phyloP scores from a whole-genome alignment of 2,888 invertebrate species.

The Standfussiana lucernea region DNA sequence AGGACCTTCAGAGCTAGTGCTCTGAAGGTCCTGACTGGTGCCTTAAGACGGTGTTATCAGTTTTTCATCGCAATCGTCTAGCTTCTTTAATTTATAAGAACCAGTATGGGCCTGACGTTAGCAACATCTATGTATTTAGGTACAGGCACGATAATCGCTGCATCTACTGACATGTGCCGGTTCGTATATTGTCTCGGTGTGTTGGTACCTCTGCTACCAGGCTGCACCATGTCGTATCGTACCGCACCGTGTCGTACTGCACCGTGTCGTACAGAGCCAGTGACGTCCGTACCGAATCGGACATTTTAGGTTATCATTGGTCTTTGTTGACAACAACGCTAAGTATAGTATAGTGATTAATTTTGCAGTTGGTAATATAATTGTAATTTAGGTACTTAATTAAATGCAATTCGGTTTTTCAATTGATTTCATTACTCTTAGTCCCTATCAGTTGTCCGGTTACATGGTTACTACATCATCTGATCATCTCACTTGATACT shows the following conservation, averaged over 20 bases:
- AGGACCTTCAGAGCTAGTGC: too few species aligned
- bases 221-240: background rate
- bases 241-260: background rate
- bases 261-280: background rate
- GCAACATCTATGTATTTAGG: too few species aligned
- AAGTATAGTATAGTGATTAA: background rate
- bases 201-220: background rate
- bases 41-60: background rate
- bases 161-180: background rate
- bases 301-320: background rate
- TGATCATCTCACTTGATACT: background rate
- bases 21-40: too few species aligned
- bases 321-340: background rate
- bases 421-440: background rate
- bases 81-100: background rate
- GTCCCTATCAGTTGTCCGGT: background rate
- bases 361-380: background rate
- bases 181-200: slow-evolving; percentile 40
- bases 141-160: slow-evolving; percentile 11
- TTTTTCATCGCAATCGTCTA: background rate
- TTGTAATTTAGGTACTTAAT: background rate
- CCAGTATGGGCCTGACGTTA: too few species aligned
- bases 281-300: background rate
- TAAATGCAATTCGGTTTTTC: background rate
- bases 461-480: background rate